Base-by-base conservation (phyloP, 2,797 vertebrate species). In the Alectoris magna region DNA sequence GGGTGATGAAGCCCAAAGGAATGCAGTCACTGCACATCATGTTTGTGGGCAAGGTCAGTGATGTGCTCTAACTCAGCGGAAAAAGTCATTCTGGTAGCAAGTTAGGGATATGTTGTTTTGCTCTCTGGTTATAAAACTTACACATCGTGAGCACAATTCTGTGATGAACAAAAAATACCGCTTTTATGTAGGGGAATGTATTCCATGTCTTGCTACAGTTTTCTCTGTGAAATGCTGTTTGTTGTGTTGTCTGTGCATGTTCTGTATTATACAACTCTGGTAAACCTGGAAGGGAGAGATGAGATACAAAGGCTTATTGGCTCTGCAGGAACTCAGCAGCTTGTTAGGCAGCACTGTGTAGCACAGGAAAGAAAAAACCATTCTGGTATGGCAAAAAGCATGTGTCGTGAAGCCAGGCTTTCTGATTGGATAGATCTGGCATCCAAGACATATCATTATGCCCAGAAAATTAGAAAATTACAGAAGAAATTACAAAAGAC, bases 251-350 rank as follows among this genome's bases (percentile, higher is more conserved):
- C 39, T 53, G 23, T 79, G 71, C 58, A 77, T 0, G 1, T 80
- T 67, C 39, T 72, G 12, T 6, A 18, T 77, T 49, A 70, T 53
- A 88, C 62, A 68, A 56, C 58, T 38, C 14, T 22, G 44, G 69
- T 31, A 81, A 78, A 21, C 34, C 48, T 78, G 49, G 49, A 59
- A 69, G 39, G 16, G 23, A 77, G 66, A 93, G 78, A 74, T 10
- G 78, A 93, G 49, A 36, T 70, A 86, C 70, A 67, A 41, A 90
- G 59, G 81, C 72, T 91, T 92, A 92, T 81, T 59, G 77, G 51
- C 76, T 86, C 70, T 2, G 2, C 4, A 4, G 79, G 69, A 92
- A 17, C 67, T 49, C 62, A 19, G 46, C 62, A 83, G 55, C 84
- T 89, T 72, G 75, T 92, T 92, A 62, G 84, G 67, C 44, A 88